Percentiles rank a stretch among this genome's conserved stretches.
Conservation (phyloP, 2,888 invertebrate genomes). For the Volucella bombylans region DNA sequence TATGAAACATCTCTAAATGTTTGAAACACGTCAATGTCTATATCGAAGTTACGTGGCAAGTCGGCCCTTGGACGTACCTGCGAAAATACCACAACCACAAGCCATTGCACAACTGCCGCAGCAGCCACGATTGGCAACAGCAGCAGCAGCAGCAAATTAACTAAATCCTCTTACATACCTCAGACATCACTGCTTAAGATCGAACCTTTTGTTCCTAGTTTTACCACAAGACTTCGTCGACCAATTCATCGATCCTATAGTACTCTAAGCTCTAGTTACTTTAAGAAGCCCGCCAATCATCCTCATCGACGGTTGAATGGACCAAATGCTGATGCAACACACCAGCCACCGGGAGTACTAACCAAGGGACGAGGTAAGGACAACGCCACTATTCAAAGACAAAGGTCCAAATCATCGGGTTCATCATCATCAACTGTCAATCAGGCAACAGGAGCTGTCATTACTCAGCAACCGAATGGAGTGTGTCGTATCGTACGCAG, state of each 20-base stretch:
- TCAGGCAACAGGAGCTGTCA: slow-evolving; percentile 74
- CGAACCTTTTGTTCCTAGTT: slow-evolving; percentile 82
- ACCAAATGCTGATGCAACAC: slow-evolving; percentile 46
- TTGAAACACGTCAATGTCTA: slow-evolving; percentile 78
- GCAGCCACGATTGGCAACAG: slow-evolving; percentile 59
- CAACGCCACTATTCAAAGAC: slow-evolving; percentile 65
- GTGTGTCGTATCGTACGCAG: slow-evolving; percentile 86
- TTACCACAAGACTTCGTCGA: slow-evolving; percentile 80
- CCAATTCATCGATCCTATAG: slow-evolving; percentile 82
- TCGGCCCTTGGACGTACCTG: slow-evolving; percentile 76
- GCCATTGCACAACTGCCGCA: slow-evolving; percentile 69
- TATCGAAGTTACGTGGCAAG: slow-evolving; percentile 80
- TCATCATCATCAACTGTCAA: slow-evolving; percentile 63
- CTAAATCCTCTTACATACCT: slow-evolving; percentile 78
- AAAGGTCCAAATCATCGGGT: slow-evolving; percentile 76
- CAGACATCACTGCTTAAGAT: slow-evolving; percentile 82
- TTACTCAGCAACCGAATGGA: slow-evolving; percentile 81
- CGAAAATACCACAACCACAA: slow-evolving; percentile 55
- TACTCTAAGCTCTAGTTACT: slow-evolving; percentile 80
- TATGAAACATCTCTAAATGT: slow-evolving; percentile 70
- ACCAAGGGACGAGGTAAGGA: slow-evolving; percentile 74
- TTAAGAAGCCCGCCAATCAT: slow-evolving; percentile 75
- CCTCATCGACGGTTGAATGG: slow-evolving; percentile 55
- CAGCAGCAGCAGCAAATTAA: slow-evolving; percentile 62
- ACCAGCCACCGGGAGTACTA: slow-evolving; percentile 13